A percentile compares a stretch with the other conserved stretches of the same genome.
phyloP scores from a whole-genome alignment of 2,113 vertebrate species.

The Leucoraja erinaceus region DNA sequence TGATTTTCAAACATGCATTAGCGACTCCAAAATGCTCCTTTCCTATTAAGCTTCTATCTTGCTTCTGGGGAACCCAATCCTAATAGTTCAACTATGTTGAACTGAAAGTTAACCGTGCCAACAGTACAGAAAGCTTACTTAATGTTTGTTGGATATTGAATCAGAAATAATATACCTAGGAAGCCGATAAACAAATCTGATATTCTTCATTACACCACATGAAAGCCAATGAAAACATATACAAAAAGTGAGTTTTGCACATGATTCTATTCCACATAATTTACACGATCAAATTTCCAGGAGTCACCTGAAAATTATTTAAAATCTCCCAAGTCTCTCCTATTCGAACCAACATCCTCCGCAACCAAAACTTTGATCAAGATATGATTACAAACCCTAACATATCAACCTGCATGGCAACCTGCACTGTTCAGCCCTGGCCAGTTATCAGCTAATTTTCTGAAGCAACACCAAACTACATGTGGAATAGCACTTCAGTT shows the following conservation, averaged over 20 bases:
- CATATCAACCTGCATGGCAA: neutral
- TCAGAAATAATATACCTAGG: neutral
- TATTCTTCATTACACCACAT: neutral
- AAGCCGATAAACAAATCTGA: neutral
- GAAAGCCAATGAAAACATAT: neutral
- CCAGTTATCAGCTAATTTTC: neutral
- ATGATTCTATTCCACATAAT: neutral
- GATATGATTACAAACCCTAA: neutral
- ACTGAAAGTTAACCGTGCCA: neutral
- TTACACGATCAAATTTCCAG: neutral
- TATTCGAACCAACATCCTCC: neutral
- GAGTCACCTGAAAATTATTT: neutral
- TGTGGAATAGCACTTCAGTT: neutral
- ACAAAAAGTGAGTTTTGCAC: neutral
- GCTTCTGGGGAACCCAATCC: neutral
- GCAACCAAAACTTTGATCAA: neutral
- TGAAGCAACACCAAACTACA: neutral
- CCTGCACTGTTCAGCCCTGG: neutral
- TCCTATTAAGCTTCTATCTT: too few species aligned
- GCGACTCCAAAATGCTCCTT: neutral
- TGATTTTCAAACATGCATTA: neutral
- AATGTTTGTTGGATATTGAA: neutral
- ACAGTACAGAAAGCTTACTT: neutral
- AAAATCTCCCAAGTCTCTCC: neutral
- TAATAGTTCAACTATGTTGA: neutral